Evolutionary conservation across 2,113 vertebrate genomes (phyloP).

Genomic region (Scartelaos histophorus): DNA sequence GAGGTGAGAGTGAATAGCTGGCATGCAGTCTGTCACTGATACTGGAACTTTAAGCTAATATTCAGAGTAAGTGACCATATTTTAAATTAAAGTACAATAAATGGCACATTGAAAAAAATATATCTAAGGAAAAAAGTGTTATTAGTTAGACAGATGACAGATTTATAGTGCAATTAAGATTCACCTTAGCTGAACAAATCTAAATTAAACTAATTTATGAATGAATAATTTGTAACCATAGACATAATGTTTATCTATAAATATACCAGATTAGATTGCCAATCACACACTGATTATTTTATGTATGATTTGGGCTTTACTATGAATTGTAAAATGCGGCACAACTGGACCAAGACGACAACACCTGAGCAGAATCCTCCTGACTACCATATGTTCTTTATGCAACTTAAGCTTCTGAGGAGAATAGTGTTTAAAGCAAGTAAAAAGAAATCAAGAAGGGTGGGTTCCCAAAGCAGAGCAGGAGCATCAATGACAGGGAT

Average conservation of each 20-base stretch:
- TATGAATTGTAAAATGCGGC: background rate
- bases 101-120: too few species aligned
- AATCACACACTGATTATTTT: background rate
- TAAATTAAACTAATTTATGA: background rate
- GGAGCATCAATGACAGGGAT: slow-evolving; percentile 20
- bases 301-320: background rate
- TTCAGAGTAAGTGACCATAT: too few species aligned
- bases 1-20: slow-evolving; percentile 56
- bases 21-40: slow-evolving; percentile 13
- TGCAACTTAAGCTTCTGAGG: slow-evolving; percentile 4
- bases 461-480: background rate
- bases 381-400: slow-evolving; percentile 8
- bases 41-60: too few species aligned
- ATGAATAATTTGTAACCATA: too few species aligned
- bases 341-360: background rate
- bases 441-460: slow-evolving; percentile 14
- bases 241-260: background rate
- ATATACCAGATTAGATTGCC: background rate
- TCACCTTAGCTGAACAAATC: background rate
- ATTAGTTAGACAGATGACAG: too few species aligned
- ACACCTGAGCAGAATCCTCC: slow-evolving; percentile 6
- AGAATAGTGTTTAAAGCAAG: slow-evolving; percentile 16
- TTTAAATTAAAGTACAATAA: too few species aligned
- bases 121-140: too few species aligned
- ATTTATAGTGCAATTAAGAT: background rate